Conservation (phyloP, 1,140 invertebrate species). For the Drosophila lacertosa region DNA sequence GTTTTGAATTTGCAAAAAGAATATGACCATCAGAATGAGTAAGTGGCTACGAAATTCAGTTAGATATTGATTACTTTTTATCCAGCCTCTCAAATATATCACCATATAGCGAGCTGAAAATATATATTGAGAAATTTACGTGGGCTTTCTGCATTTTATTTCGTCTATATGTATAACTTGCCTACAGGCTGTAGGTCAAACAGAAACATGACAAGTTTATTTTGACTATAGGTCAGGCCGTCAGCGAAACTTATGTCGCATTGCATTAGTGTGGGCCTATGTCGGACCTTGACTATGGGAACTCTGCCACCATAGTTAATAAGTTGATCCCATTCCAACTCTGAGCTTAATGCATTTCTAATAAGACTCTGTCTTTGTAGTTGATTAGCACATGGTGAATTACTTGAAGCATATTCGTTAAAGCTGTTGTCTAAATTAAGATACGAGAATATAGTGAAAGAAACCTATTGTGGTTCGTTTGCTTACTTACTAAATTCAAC, state of each 20-base stretch:
- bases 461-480: not conserved
- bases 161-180: not conserved
- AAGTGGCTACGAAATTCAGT: slow-evolving; percentile 31
- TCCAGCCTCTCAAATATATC: slow-evolving; percentile 38
- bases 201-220: slow-evolving; percentile 40
- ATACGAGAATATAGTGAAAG: not conserved
- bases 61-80: not conserved
- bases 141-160: no score
- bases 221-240: slow-evolving; percentile 18
- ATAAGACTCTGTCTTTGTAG: not conserved
- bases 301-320: not conserved
- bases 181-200: slow-evolving; percentile 48
- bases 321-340: not conserved
- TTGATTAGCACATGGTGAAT: not conserved
- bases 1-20: slow-evolving; percentile 27
- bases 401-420: not conserved
- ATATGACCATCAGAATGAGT: slow-evolving; percentile 44
- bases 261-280: not conserved
- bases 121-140: not conserved
- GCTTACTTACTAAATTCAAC: slow-evolving; percentile 11
- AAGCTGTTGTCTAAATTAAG: slow-evolving; percentile 7
- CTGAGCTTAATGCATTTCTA: not conserved
- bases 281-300: slow-evolving; percentile 19
- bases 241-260: slow-evolving; percentile 34
- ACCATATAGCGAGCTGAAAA: slow-evolving; percentile 53